Conservation (phyloP, 2,797 vertebrate species). For the Phoeniculus purpureus region DNA sequence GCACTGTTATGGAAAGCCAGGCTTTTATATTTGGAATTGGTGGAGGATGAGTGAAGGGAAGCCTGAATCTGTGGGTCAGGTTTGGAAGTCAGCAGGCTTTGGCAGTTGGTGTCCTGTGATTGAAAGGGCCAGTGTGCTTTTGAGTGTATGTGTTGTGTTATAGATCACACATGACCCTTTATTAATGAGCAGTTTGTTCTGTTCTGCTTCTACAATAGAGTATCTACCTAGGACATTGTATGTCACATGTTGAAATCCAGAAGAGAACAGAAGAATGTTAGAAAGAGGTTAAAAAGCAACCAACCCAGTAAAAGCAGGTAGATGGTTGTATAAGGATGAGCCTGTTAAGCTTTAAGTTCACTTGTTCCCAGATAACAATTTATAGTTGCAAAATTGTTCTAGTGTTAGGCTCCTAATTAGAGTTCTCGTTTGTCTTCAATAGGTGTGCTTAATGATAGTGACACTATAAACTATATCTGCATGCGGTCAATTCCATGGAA, state of each 20-base stretch:
- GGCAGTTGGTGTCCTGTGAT: not conserved
- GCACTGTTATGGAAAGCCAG: not conserved
- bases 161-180: accelerated
- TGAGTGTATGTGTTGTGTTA: accelerated
- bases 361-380: not conserved
- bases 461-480: not conserved
- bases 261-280: not conserved
- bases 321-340: accelerated
- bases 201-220: not conserved
- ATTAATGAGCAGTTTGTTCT: not conserved
- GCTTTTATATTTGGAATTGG: not conserved
- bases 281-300: not conserved
- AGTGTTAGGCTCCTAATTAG: not conserved
- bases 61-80: not conserved
- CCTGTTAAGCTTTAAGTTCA: not conserved
- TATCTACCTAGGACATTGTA: not conserved
- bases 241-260: not conserved
- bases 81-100: not conserved
- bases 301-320: not conserved
- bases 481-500: not conserved
- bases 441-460: not conserved
- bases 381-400: not conserved
- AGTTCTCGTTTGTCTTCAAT: not conserved
- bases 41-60: not conserved
- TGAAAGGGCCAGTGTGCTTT: accelerated